Evolutionary conservation across 2,888 invertebrate species (phyloP).

Genomic region (Euzophera pinguis): DNA sequence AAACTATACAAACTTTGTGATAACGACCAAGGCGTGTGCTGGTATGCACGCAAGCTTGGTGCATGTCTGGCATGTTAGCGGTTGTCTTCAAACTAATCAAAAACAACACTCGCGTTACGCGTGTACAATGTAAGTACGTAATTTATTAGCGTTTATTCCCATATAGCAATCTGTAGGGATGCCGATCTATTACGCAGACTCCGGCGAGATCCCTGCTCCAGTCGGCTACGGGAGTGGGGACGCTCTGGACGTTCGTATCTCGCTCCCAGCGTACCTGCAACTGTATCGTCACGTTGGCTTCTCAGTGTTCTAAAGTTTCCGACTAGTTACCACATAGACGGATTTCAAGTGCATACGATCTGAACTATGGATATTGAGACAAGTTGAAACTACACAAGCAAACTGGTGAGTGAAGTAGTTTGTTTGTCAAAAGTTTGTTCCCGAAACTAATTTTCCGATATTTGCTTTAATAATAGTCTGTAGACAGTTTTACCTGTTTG

Average conservation of each 20-base stretch:
- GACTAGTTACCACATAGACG: constrained; percentile 34
- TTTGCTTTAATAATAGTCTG: neutral
- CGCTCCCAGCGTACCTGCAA: constrained; percentile 30
- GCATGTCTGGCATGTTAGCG: constrained; percentile 63
- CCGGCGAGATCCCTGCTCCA: constrained; percentile 72
- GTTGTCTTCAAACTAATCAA: constrained; percentile 76
- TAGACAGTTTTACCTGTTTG: constrained; percentile 24
- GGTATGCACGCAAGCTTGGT: constrained; percentile 14
- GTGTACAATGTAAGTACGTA: constrained; percentile 66
- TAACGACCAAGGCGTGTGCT: neutral
- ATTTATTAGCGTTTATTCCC: constrained; percentile 78
- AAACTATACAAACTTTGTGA: too few relatives aligned
- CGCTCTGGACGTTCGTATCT: constrained; percentile 55
- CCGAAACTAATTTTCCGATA: constrained; percentile 22
- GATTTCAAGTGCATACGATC: constrained; percentile 39
- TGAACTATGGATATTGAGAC: constrained; percentile 52
- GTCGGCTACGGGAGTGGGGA: constrained; percentile 64
- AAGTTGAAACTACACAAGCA: constrained; percentile 42
- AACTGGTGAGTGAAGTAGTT: constrained; percentile 42
- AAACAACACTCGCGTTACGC: constrained; percentile 66
- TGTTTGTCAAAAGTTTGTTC: constrained; percentile 19
- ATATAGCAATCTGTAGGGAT: constrained; percentile 77
- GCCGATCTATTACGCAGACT: constrained; percentile 77
- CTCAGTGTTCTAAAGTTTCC: constrained; percentile 45
- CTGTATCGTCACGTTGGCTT: constrained; percentile 30